Base-by-base conservation (phyloP, 2,113 vertebrate genomes). In the Petaurus breviceps region DNA sequence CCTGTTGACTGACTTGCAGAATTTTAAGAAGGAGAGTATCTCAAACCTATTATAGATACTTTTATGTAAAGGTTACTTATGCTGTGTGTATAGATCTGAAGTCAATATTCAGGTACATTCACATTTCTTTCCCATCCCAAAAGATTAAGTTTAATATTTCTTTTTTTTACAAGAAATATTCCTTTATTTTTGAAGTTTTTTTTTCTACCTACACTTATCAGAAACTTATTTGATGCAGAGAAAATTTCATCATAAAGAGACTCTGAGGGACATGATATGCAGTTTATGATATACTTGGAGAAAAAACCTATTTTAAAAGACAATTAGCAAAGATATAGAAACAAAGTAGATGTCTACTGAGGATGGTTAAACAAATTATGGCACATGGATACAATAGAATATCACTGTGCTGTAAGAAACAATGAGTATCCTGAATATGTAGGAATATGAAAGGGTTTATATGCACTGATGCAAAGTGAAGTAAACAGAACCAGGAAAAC, bases 151-250 rank as follows among this genome's bases (percentile, higher is more conserved):
- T 94, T 25, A 53, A 46, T 68, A 93, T 0, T 91, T 10, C 9
- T 12, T 68, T 16, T 14, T 90, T 93, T 95, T 95, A 37, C 24
- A 93, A 24, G 26, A 84, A 84, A 8, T 7, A 92, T 91, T 95
- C 90, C 49, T 28, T 92, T 46, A 84, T 90, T 5, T 93, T 95
- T 7, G 28, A 50, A 92, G 52, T 94, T 90, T 77, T 24, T 77
- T 24, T 93, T 54, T 77, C 51, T 91, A 94, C 68, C 1, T 93
- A 25, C 92, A 94, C 57, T 96, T 91, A 94, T 77, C 12, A 77
- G 37, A 89, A 95, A 90, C 28, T 52, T 4, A 91, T 28, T 52
- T 96, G 24, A 96, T 90, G 47, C 49, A 84, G 7, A 92, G n/a
- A 94, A 90, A 94, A 94, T 96, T 94, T 23, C 37, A 91, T 8